Evolutionary conservation across 2,797 vertebrate species (phyloP).

Genomic region (Tenualosa thibaudeaui): DNA sequence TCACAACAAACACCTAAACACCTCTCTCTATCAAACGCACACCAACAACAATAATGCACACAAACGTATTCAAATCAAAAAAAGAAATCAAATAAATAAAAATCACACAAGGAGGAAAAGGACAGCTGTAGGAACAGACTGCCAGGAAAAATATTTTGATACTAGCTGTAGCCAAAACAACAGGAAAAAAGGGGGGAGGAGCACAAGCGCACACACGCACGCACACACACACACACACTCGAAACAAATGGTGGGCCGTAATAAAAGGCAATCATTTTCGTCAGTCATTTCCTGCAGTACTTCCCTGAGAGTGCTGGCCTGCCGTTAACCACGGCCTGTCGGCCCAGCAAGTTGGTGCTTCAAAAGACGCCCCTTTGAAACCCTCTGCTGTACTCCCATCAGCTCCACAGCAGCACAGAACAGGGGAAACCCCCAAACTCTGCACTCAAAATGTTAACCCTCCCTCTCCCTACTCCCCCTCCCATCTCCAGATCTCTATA

Average conservation of each 20-base stretch:
- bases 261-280: conserved; percentile 22
- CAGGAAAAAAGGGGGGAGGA: background rate
- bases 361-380: background rate
- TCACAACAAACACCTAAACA: background rate
- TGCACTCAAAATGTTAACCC: background rate
- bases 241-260: conserved; percentile 15
- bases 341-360: background rate
- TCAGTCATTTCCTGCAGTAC: conserved; percentile 21
- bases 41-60: background rate
- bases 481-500: background rate
- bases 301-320: conserved; percentile 17
- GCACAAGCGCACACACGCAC: background rate
- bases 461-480: background rate
- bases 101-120: conserved; percentile 31
- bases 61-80: background rate
- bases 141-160: conserved; percentile 13
- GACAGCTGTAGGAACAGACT: conserved; percentile 58
- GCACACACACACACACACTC: no score
- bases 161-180: background rate
- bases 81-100: background rate
- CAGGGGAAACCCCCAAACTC: background rate
- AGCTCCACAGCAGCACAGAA: background rate
- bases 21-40: background rate
- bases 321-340: background rate
- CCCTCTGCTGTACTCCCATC: background rate